Base-by-base conservation (phyloP, 2,888 invertebrate genomes). In the Horisme vitalbata region DNA sequence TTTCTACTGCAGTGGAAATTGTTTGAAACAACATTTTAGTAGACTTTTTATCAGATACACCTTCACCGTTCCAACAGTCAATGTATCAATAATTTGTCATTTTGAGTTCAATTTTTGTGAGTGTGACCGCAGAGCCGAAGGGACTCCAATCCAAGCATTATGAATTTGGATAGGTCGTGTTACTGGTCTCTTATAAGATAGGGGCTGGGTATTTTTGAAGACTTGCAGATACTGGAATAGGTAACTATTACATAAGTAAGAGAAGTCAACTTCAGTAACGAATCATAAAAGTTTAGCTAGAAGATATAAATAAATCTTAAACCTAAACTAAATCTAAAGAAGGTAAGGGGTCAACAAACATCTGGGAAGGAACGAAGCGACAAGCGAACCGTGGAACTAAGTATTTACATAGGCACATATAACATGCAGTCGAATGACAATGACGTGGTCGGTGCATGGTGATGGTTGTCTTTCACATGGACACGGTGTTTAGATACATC, bases 391-490 rank as follows among this genome's bases (percentile, higher is more conserved):
- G 76, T 76, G 74, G 66, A 76, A 77, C 68, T 67, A 80, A 68
- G 60, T 54, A 49, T 45, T 50, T 66, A 76, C 73, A 76, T 61
- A 83, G 79, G 75, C 79, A 84, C 82, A 86, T 74, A 81, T 69
- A 71, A 60, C 70, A 71, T 70, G 70, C 70, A 68, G 61, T 63
- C 52, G 69, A 43, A 66, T 58, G 63, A 61, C 56, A 53, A 59
- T 65, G 72, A 66, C 68, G 68, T 69, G 75, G 74, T 75, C 63
- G 60, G 80, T 80, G 83, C 83, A 83, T 88, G 89, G 88, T 88
- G 88, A 88, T 88, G 88, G 88, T 88, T 89, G 88, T 80, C 64
- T 57, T 61, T 61, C 71, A 60, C 65, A 63, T 63, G 63, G 58
- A 63, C 61, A 60, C 58, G 62, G n/a, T 57, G 68, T 45, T 38